Evolutionary conservation across 2,888 invertebrate genomes (phyloP).

Genomic region (Dicyrtoma fusca): DNA sequence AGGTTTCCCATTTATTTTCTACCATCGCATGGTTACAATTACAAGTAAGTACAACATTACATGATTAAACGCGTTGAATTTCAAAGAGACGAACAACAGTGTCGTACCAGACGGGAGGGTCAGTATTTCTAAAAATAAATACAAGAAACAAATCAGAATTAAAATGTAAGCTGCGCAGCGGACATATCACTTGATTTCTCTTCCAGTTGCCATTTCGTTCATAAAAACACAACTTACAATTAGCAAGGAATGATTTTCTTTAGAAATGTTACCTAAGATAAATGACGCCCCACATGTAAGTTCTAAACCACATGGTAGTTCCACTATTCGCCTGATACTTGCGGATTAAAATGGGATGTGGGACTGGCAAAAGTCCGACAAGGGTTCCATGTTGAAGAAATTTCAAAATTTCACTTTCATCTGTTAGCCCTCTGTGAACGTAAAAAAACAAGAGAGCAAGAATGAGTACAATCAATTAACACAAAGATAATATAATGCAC

Average conservation of each 20-base stretch:
- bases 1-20: no score
- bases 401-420: slow-evolving; percentile 98
- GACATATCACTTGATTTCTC: no score
- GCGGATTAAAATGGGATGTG: slow-evolving; percentile 97
- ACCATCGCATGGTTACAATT: no score
- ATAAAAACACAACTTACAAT: no score
- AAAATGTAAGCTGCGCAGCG: no score
- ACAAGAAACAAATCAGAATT: slow-evolving; percentile 5
- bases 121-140: slow-evolving; percentile 77
- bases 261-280: slow-evolving; percentile 75
- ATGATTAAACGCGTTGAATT: slow-evolving; percentile 84
- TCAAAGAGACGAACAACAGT: slow-evolving; percentile 99
- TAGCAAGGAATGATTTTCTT: no score
- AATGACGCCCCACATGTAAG: slow-evolving; percentile 99
- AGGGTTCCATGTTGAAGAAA: slow-evolving; percentile 92
- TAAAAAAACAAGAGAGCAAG: no score
- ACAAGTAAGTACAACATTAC: no score
- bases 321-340: slow-evolving; percentile 99
- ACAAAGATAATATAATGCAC: slow-evolving; percentile 34
- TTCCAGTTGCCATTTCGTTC: no score
- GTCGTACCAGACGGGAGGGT: slow-evolving; percentile 99
- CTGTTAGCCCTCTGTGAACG: slow-evolving; percentile 91
- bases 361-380: slow-evolving; percentile 95
- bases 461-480: no score
- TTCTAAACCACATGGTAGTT: slow-evolving; percentile 98